Evolutionary conservation across 2,888 invertebrate species (phyloP).

Genomic region (Orthosia gracilis): DNA sequence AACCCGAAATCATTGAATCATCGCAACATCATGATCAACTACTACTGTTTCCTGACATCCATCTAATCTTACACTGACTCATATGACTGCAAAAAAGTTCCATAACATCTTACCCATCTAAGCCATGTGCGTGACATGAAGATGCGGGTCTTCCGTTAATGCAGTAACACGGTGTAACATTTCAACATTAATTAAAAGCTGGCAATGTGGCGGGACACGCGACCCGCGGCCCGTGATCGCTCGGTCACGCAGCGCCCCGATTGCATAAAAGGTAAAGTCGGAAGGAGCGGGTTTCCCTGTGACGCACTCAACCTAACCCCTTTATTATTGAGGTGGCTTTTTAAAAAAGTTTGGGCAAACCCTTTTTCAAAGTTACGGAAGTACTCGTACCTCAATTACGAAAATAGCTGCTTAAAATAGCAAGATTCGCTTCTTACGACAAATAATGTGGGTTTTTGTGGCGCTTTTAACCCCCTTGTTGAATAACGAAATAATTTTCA

Average conservation of each 20-base stretch:
- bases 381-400: conserved; percentile 8
- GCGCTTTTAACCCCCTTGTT: neutral
- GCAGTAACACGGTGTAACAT: conserved; percentile 2
- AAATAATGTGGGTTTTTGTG: neutral
- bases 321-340: conserved; percentile 48
- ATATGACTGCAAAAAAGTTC: neutral
- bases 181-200: conserved; percentile 26
- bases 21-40: too few relatives aligned
- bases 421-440: conserved; percentile 22
- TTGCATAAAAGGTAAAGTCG: conserved; percentile 45
- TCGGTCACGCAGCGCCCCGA: conserved; percentile 45
- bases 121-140: neutral
- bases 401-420: conserved; percentile 42
- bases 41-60: neutral
- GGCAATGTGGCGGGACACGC: conserved; percentile 25
- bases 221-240: conserved; percentile 56
- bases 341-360: conserved; percentile 39
- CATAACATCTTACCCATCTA: neutral
- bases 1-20: too few relatives aligned
- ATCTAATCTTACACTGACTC: neutral
- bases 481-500: conserved; percentile 3
- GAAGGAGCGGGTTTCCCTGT: conserved; percentile 66
- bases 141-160: neutral
- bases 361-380: conserved; percentile 17
- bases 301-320: conserved; percentile 65